phyloP scores from a whole-genome alignment of 2,888 invertebrate species.

The Euproctis similis region DNA sequence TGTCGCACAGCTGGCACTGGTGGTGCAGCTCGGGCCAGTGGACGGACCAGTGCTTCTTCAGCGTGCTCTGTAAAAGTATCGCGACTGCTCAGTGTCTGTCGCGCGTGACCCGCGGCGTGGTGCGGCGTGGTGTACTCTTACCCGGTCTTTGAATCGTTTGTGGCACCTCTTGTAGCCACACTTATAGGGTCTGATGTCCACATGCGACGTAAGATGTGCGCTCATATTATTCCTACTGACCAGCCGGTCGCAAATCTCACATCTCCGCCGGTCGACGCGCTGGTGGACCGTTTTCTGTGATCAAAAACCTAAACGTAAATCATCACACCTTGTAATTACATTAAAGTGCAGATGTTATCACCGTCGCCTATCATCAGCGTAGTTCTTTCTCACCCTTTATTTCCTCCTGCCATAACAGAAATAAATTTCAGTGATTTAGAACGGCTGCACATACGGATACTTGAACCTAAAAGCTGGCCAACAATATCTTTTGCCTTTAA shows the following conservation, averaged over 20 bases:
- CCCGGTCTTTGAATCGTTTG: slow-evolving; percentile 36
- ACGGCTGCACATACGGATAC: no score
- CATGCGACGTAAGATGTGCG: slow-evolving; percentile 34
- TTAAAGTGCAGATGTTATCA: no score
- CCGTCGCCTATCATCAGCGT: no score
- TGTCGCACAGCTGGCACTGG: slow-evolving; percentile 35
- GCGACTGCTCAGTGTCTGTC: no score
- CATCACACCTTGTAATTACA: no score
- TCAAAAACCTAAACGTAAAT: no score
- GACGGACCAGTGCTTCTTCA: slow-evolving; percentile 35
- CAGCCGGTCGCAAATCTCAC: slow-evolving; percentile 37
- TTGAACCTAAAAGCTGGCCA: no score
- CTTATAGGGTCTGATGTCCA: slow-evolving; percentile 31
- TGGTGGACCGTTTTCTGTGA: slow-evolving; percentile 39
- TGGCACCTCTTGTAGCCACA: slow-evolving; percentile 32
- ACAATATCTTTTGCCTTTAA: no score
- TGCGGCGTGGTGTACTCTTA: slow-evolving; percentile 15
- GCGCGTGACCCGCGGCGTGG: no score
- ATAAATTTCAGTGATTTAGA: no score
- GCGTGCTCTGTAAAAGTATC: slow-evolving; percentile 5
- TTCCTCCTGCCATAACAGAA: no score
- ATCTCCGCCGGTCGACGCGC: slow-evolving; percentile 16
- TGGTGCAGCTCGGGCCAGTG: slow-evolving; percentile 38
- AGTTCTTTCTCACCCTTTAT: no score
- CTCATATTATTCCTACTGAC: slow-evolving; percentile 29